Evolutionary conservation across 2,797 vertebrate genomes (phyloP).

Genomic region (Enteromius treurensis): DNA sequence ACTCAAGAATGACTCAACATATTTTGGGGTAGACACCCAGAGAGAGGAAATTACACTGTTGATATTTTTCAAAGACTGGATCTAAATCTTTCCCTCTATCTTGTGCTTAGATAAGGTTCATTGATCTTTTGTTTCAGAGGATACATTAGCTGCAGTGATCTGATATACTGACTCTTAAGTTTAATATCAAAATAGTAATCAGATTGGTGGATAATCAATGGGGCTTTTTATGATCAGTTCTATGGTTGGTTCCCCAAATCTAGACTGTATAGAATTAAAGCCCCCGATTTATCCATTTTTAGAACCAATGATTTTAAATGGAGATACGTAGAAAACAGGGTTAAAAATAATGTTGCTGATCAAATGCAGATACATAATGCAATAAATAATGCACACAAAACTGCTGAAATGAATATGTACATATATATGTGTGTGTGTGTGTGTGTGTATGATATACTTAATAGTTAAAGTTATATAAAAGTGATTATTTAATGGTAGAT

Average conservation of each 20-base stretch:
- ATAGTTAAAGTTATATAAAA: not conserved
- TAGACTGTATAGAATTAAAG: not conserved
- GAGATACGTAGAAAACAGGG: not conserved
- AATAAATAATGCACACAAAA: not conserved
- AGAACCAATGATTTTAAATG: not conserved
- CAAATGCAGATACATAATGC: not conserved
- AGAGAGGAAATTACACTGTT: not conserved
- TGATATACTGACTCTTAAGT: not conserved
- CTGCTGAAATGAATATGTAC: not conserved
- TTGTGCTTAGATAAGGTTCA: not conserved
- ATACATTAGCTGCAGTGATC: not conserved
- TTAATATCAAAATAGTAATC: not conserved
- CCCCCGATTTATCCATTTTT: not conserved
- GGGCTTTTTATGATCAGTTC: not conserved
- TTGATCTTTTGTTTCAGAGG: not conserved
- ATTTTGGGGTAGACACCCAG: conserved; percentile 29
- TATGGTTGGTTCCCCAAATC: not conserved
- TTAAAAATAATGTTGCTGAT: not conserved
- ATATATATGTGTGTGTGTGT: too few species aligned
- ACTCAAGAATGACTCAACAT: conserved; percentile 49
- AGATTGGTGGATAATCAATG: not conserved
- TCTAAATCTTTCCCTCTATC: not conserved
- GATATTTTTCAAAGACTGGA: conserved; percentile 6
- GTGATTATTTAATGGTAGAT: not conserved
- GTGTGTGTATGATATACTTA: not conserved